phyloP scores from a whole-genome alignment of 2,888 invertebrate genomes.

The Meloe dianella region DNA sequence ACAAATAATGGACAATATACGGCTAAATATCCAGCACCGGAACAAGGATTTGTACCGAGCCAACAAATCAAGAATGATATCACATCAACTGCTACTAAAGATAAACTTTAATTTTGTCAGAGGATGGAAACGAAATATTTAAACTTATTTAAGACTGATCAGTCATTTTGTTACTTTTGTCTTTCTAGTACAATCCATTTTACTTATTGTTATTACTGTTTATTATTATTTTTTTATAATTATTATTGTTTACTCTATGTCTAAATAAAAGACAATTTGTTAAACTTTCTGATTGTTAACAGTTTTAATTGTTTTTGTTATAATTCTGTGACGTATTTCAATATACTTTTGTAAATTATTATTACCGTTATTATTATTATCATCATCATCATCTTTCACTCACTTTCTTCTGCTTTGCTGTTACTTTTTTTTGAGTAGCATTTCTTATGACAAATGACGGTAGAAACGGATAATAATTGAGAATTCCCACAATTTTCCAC shows the following conservation, averaged over 20 bases:
- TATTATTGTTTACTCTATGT: constrained; percentile 6
- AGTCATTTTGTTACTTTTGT: neutral
- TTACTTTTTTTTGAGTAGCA: too few relatives aligned
- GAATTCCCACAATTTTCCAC: neutral
- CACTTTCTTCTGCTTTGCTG: too few relatives aligned
- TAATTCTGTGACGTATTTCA: neutral
- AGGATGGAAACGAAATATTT: neutral
- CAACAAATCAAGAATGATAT: constrained; percentile 37
- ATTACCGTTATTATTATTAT: neutral
- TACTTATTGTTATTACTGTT: neutral
- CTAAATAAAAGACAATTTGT: neutral
- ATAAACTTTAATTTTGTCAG: neutral
- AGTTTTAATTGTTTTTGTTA: too few relatives aligned
- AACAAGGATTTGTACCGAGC: constrained; percentile 42
- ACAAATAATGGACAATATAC: constrained; percentile 29
- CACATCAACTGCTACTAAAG: neutral
- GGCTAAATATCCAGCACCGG: constrained; percentile 29
- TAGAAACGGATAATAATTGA: neutral
- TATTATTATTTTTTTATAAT: neutral
- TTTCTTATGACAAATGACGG: too few relatives aligned
- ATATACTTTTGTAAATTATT: neutral
- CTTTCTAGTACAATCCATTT: neutral
- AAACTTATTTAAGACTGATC: constrained; percentile 11
- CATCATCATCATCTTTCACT: too few relatives aligned
- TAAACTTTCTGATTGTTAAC: too few relatives aligned